These are phyloP conservation scores for Phymastichus coffea DNA, from an alignment of 1,140 invertebrate genomes.

Conservation along the genomic window DNA sequence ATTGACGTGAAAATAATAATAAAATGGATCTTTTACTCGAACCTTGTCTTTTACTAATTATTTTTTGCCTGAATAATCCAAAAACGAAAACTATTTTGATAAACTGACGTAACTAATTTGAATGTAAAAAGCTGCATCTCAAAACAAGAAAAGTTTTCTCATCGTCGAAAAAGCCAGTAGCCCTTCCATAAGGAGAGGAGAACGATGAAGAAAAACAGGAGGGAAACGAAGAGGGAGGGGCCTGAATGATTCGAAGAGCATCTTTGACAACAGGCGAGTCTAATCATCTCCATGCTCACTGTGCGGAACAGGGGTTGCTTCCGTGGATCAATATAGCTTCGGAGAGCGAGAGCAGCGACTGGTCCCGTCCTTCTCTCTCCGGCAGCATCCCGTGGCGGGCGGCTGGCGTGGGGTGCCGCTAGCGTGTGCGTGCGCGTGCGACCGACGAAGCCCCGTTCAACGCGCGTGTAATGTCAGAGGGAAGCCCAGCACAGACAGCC, in stretches of 20 bases:
- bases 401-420: slow-evolving; percentile 18
- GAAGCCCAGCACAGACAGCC: slow-evolving; percentile 51
- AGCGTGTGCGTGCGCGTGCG: slow-evolving; percentile 27
- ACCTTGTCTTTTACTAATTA: slow-evolving; percentile 16
- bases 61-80: neutral
- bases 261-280: too few species aligned
- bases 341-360: slow-evolving; percentile 44
- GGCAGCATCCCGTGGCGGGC: neutral
- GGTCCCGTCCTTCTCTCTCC: too few species aligned
- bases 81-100: neutral
- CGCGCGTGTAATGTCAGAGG: slow-evolving; percentile 36
- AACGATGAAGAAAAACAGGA: too few species aligned
- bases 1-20: slow-evolving; percentile 9
- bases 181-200: slow-evolving; percentile 52
- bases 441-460: too few species aligned
- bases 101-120: too few species aligned
- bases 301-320: too few species aligned
- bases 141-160: neutral
- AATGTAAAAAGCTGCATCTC: too few species aligned
- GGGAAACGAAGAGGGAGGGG: too few species aligned
- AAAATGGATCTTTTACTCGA: neutral
- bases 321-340: too few species aligned
- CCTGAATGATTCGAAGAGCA: too few species aligned
- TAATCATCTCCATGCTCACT: too few species aligned
- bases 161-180: neutral